phyloP scores from a whole-genome alignment of 2,888 invertebrate species.

The Amphipyra tragopoginis region DNA sequence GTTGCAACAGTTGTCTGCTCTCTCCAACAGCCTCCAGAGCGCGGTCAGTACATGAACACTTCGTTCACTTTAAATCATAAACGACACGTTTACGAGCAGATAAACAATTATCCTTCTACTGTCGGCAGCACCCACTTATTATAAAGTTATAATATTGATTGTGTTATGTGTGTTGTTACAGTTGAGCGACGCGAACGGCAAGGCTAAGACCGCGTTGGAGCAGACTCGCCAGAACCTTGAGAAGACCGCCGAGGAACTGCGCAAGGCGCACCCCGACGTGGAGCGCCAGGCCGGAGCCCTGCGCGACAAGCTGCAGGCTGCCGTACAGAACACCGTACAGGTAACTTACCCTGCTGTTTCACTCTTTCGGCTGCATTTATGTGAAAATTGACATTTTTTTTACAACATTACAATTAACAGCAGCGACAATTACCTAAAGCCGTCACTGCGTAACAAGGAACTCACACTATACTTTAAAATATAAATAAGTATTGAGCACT shows the following conservation, averaged over 20 bases:
- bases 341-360: conserved; percentile 48
- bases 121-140: neutral
- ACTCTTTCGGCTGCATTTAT: too few relatives aligned
- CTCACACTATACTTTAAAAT: too few relatives aligned
- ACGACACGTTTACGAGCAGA: neutral
- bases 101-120: neutral
- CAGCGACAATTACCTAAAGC: too few relatives aligned
- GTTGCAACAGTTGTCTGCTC: conserved; percentile 70
- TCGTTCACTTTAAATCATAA: too few relatives aligned
- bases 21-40: conserved; percentile 72
- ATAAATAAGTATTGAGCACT: too few relatives aligned
- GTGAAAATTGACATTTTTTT: too few relatives aligned
- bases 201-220: conserved; percentile 80
- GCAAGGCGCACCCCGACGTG: conserved; percentile 81
- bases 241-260: conserved; percentile 75
- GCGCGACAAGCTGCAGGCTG: conserved; percentile 73
- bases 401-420: too few relatives aligned
- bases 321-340: conserved; percentile 75
- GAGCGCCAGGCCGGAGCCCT: conserved; percentile 76
- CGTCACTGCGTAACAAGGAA: too few relatives aligned
- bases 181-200: conserved; percentile 80
- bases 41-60: conserved; percentile 72
- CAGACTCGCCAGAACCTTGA: conserved; percentile 72
- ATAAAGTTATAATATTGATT: neutral
- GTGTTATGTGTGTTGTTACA: conserved; percentile 47